Percentiles rank a stretch among this genome's conserved stretches.
phyloP scores from a whole-genome alignment of 1,140 invertebrate species.

The Oncopodura yosiiana region DNA sequence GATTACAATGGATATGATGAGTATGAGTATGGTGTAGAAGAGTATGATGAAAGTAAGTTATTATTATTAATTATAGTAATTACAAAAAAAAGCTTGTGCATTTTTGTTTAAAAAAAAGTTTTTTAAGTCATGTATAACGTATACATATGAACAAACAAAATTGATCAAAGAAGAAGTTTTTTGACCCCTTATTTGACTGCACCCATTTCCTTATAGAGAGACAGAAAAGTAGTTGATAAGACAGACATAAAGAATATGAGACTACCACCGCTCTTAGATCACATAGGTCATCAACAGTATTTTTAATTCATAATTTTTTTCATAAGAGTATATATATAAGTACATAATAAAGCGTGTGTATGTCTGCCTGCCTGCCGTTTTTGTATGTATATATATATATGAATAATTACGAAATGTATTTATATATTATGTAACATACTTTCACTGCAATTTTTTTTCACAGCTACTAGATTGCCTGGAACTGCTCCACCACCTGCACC shows the following conservation, averaged over 20 bases:
- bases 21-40: constrained; percentile 28
- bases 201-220: constrained; percentile 17
- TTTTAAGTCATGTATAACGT: background rate
- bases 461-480: background rate
- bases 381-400: too few relatives aligned
- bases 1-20: constrained; percentile 32
- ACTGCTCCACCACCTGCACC: constrained; percentile 2
- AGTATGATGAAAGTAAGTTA: constrained; percentile 26
- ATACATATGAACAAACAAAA: background rate
- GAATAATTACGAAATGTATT: too few relatives aligned
- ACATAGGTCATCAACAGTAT: too few relatives aligned
- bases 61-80: background rate
- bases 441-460: too few relatives aligned
- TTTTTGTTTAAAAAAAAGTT: background rate
- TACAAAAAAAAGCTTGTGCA: background rate
- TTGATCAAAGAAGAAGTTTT: constrained; percentile 3
- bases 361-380: too few relatives aligned
- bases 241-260: too few relatives aligned
- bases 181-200: constrained; percentile 8
- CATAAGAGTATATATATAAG: too few relatives aligned
- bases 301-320: too few relatives aligned
- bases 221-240: too few relatives aligned
- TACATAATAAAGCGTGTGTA: too few relatives aligned
- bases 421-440: too few relatives aligned
- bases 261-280: too few relatives aligned